phyloP scores from a whole-genome alignment of 2,113 vertebrate species.

The Chaetops frenatus region DNA sequence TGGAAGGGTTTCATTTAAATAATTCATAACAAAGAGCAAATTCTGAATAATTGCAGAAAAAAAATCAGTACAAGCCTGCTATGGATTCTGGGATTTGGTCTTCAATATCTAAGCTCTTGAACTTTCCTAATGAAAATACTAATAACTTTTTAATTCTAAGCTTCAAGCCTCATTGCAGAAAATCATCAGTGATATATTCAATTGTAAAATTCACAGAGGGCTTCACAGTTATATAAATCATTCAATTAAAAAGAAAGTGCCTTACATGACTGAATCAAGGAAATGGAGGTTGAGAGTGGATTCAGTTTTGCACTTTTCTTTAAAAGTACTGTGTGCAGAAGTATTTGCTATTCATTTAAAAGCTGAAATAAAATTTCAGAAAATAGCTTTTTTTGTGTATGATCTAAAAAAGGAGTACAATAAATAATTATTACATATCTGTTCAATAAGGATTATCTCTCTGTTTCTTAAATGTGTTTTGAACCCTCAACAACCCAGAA shows the following conservation, averaged over 20 bases:
- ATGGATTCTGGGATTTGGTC: background rate
- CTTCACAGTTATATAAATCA: conserved; percentile 24
- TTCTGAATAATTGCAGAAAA: background rate
- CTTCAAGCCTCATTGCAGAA: conserved; percentile 36
- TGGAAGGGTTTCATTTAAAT: background rate
- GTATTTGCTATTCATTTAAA: background rate
- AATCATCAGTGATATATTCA: conserved; percentile 1
- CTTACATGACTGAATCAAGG: background rate
- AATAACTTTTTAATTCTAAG: conserved; percentile 38
- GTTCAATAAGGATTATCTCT: background rate
- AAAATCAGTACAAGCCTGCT: background rate
- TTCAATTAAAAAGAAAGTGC: conserved; percentile 11
- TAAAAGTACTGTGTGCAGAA: background rate
- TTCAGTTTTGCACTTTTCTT: background rate
- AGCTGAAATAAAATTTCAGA: background rate
- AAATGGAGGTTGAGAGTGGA: background rate
- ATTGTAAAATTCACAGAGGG: conserved; percentile 12
- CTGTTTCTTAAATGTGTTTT: background rate
- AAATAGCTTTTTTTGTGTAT: background rate
- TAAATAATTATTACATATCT: background rate
- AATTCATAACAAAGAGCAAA: background rate
- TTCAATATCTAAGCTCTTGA: conserved; percentile 4
- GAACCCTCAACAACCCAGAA: background rate
- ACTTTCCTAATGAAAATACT: conserved; percentile 20
- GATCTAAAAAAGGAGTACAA: background rate